phyloP scores from a whole-genome alignment of 2,797 vertebrate species.

The Cyprinodon diabolis region DNA sequence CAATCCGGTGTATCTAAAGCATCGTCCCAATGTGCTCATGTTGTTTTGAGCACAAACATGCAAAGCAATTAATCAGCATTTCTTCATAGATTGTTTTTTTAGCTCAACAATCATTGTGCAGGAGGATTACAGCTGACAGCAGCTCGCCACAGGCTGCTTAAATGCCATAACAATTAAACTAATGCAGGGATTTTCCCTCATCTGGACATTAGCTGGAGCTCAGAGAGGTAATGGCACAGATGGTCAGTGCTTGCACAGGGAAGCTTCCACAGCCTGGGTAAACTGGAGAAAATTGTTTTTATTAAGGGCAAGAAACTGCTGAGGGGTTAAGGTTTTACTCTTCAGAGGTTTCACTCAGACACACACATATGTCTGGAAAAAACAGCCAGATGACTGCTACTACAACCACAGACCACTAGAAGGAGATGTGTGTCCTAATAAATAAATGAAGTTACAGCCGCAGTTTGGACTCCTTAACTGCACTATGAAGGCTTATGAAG shows the following conservation, averaged over 20 bases:
- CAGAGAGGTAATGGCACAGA: conserved; percentile 71
- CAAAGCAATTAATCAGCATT: conserved; percentile 44
- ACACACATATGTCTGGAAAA: conserved; percentile 44
- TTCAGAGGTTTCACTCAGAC: conserved; percentile 56
- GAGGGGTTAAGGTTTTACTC: conserved; percentile 37
- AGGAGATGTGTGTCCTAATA: conserved; percentile 72
- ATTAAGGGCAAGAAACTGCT: conserved; percentile 35
- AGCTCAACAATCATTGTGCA: conserved; percentile 63
- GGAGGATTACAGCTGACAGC: conserved; percentile 65
- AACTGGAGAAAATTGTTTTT: conserved; percentile 32
- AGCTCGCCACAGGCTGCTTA: conserved; percentile 51
- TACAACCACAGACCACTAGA: conserved; percentile 76
- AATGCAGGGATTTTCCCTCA: conserved; percentile 62
- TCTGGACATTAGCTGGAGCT: conserved; percentile 69
- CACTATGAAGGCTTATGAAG: conserved; percentile 15
- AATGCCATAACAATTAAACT: conserved; percentile 77
- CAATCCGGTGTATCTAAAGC: conserved; percentile 3
- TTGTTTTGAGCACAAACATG: conserved; percentile 9
- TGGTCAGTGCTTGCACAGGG: conserved; percentile 63
- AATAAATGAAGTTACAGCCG: conserved; percentile 73
- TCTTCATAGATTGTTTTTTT: conserved; percentile 59
- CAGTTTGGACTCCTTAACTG: conserved; percentile 57
- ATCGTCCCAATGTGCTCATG: conserved; percentile 9
- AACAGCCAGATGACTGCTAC: conserved; percentile 58
- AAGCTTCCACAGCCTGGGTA: conserved; percentile 17